These are phyloP conservation scores for Dasysyrphus albostriatus DNA, from an alignment of 2,888 invertebrate genomes.

Conservation along the genomic window DNA sequence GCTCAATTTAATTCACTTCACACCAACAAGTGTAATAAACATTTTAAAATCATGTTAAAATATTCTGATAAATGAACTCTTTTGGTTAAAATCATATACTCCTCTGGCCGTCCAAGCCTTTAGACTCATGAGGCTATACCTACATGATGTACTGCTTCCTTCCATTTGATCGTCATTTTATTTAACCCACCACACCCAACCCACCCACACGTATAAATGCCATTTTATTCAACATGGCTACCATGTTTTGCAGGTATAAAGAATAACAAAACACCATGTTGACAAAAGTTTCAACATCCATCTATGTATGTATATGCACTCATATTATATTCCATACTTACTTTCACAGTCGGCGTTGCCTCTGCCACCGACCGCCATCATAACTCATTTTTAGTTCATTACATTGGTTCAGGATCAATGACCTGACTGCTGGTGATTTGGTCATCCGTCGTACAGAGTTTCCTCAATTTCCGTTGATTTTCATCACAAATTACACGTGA, in stretches of 20 bases:
- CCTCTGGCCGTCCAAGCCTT: not conserved
- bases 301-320: not conserved
- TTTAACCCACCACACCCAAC: not conserved
- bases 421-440: conserved; percentile 69
- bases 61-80: conserved; percentile 6
- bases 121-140: no score
- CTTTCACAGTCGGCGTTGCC: no score
- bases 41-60: conserved; percentile 52
- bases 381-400: conserved; percentile 68
- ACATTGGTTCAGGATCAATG: conserved; percentile 59
- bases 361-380: conserved; percentile 16
- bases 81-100: not conserved
- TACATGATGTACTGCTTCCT: not conserved
- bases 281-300: not conserved
- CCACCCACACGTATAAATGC: no score
- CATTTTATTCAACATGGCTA: not conserved
- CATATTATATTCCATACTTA: not conserved
- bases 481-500: conserved; percentile 26
- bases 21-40: conserved; percentile 27
- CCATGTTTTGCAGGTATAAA: not conserved
- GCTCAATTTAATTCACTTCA: not conserved
- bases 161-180: not conserved
- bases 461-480: conserved; percentile 72
- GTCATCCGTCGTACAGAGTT: conserved; percentile 61
- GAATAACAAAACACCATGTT: not conserved